Percentiles rank a stretch among this genome's conserved stretches.
Evolutionary conservation across 2,797 vertebrate genomes (phyloP).

Genomic region (Channallabes apus): DNA sequence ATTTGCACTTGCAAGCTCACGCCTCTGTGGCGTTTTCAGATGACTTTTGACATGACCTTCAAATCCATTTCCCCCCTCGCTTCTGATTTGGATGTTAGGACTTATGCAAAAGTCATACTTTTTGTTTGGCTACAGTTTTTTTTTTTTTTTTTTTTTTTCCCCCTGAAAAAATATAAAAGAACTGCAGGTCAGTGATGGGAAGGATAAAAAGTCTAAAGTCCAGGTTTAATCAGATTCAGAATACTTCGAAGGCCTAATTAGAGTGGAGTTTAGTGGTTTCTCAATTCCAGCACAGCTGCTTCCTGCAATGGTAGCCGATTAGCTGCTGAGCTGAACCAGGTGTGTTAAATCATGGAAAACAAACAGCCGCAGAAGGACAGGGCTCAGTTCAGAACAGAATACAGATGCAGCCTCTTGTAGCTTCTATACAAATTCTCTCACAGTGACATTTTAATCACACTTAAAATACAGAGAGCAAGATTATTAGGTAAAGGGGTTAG

Average conservation of each 20-base stretch:
- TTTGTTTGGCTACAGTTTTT: neutral
- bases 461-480: neutral
- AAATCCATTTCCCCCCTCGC: neutral
- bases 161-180: neutral
- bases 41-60: slow-evolving; percentile 47
- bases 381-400: neutral
- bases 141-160: neutral
- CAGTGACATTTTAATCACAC: neutral
- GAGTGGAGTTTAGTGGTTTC: neutral
- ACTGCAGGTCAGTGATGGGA: slow-evolving; percentile 15
- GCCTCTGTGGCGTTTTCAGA: slow-evolving; percentile 48
- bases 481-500: neutral
- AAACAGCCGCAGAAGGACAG: slow-evolving; percentile 4
- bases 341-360: slow-evolving; percentile 18
- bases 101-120: slow-evolving; percentile 11
- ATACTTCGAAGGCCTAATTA: slow-evolving; percentile 9
- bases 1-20: slow-evolving; percentile 57
- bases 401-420: neutral
- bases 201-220: neutral
- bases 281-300: slow-evolving; percentile 18
- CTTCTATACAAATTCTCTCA: neutral
- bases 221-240: neutral
- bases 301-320: slow-evolving; percentile 9
- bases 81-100: slow-evolving; percentile 18
- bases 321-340: slow-evolving; percentile 8